Evolutionary conservation across 2,888 invertebrate species (phyloP), one percentile per base, ranked within the genome.

Genomic region (Pegoplata infirma): DNA sequence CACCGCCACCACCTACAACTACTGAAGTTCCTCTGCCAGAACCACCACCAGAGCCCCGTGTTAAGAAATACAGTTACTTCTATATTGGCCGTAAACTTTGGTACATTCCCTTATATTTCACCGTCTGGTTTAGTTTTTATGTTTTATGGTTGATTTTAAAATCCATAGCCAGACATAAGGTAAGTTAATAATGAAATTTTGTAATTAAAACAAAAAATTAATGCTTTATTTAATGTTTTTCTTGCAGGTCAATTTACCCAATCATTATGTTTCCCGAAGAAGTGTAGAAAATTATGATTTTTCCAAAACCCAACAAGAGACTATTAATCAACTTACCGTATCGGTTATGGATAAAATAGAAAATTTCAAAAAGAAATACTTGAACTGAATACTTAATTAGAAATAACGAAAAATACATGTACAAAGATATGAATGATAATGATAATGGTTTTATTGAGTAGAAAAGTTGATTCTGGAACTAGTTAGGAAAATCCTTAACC

Each of bases 81-180:
- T 93, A 92, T 84, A 91, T 94, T 79, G 93, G 93, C 0, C 91
- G 93, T 74, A 94, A 94, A 82, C 89, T 94, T 1, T 94, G 93
- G 93, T 94, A 94, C 84, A 91, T 94, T 68, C 94, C 94, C 0
- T 87, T 94, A 51, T 94, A 94, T 86, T 94, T 94, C 83, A 93
- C 93, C 66, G 91, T 94, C 6, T 94, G 89, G 88, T 90, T 90
- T 68, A 88, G 88, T 79, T 90, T 93, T 81, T 94, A 94, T 83
- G 92, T 94, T 0, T 91, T 92, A 0, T 92, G 93, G 75, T 86
- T 94, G 21, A 92, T 94, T 76, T 85, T 94, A 21, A 93, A 93
- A 86, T 93, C 93, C 10, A 92, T 94, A 80, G 92, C 93, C 7
- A 90, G 93, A 44, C 94, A 94, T 86, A 94, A 93, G 88, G 92